Percentiles rank a stretch among this genome's conserved stretches.
These are phyloP conservation scores for Diglossa cyanea DNA, from an alignment of 2,797 vertebrate genomes.

Conservation along the genomic window DNA sequence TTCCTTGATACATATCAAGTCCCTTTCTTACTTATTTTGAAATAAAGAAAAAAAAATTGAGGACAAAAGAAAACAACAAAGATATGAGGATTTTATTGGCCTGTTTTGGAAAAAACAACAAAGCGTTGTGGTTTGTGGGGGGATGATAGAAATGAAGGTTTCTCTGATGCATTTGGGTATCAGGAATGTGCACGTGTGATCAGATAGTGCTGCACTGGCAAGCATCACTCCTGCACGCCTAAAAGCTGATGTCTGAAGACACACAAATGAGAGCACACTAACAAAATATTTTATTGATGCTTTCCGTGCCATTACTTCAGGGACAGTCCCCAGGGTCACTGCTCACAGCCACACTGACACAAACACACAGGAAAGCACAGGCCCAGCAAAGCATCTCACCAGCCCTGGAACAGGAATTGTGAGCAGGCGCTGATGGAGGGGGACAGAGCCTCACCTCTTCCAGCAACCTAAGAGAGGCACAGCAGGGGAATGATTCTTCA, in stretches of 20 bases:
- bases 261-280: neutral
- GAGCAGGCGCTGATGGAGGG: neutral
- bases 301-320: neutral
- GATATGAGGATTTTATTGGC: neutral
- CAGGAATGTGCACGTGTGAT: neutral
- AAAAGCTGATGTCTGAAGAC: neutral
- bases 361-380: neutral
- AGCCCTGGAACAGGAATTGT: accelerated
- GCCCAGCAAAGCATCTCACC: accelerated
- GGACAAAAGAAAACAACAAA: neutral
- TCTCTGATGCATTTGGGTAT: neutral
- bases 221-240: neutral
- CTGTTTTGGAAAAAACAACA: neutral
- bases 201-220: neutral
- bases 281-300: neutral
- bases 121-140: neutral
- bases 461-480: neutral
- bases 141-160: neutral
- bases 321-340: neutral
- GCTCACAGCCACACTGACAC: neutral
- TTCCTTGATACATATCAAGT: neutral
- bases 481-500: neutral
- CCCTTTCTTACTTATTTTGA: neutral
- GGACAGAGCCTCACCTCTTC: accelerated
- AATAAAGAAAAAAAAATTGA: neutral